Percentiles rank a stretch among this genome's conserved stretches.
Conservation (phyloP, 2,888 invertebrate species). For the Phaedon cochleariae region DNA sequence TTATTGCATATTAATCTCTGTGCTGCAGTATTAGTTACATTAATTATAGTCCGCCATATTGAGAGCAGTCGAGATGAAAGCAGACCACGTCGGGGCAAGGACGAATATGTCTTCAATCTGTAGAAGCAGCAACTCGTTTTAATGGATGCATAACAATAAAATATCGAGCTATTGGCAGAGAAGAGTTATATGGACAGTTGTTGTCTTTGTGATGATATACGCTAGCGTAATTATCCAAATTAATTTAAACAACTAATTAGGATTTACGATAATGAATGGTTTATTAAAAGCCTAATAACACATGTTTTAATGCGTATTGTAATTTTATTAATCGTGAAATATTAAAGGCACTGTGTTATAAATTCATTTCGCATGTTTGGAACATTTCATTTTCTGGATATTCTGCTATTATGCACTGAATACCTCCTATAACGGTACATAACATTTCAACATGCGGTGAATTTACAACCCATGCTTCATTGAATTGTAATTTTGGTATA, state of each 20-base stretch:
- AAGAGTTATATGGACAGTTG: constrained; percentile 41
- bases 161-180: constrained; percentile 32
- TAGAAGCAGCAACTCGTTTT: constrained; percentile 28
- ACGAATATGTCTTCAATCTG: constrained; percentile 30
- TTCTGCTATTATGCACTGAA: constrained; percentile 16
- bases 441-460: neutral
- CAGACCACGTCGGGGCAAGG: constrained; percentile 52
- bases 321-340: constrained; percentile 58
- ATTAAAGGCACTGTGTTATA: constrained; percentile 52
- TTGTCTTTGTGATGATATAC: constrained; percentile 41
- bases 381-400: constrained; percentile 24
- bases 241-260: constrained; percentile 55
- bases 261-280: constrained; percentile 52
- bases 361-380: constrained; percentile 47
- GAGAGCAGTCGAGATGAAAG: constrained; percentile 56
- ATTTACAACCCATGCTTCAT: neutral
- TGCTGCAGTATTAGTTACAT: constrained; percentile 64
- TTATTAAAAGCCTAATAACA: constrained; percentile 56
- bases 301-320: constrained; percentile 54
- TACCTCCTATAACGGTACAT: neutral
- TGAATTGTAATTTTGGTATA: neutral
- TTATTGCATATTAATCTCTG: constrained; percentile 64
- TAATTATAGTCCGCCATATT: constrained; percentile 62
- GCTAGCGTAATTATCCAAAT: constrained; percentile 46
- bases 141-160: constrained; percentile 45